Evolutionary conservation across 2,113 vertebrate species (phyloP), one percentile per base, ranked within the genome.

Genomic region (Heteronetta atricapilla): DNA sequence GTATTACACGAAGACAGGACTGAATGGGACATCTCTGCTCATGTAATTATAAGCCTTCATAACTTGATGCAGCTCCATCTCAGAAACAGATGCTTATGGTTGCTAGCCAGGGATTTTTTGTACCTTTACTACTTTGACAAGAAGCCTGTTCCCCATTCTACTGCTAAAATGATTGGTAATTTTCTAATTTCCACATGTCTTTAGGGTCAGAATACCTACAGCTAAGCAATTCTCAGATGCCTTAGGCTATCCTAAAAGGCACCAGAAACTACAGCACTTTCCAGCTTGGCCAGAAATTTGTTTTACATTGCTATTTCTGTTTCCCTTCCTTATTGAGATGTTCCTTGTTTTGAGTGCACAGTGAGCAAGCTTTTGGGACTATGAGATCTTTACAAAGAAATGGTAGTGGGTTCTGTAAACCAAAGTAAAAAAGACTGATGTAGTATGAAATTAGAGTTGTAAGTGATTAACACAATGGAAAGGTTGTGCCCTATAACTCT

Each of bases 381-480:
- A 22, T 31, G 33, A 69, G 55, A 85, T 81, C 93, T 97, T 91
- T 21, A 88, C 79, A 95, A 59, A 46, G n/a, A 91, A 46, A 83
- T 21, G 86, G 52, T 42, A 85, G 83, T 86, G 82, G 48, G 33
- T 28, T 95, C 60, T 96, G 60, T 79, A 44, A 95, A 63, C 69
- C 79, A 19, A 15, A 77, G 67, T 89, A 64, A 48, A 97, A 96
- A 94, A 46, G 92, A 82, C 89, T 88, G 94, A 79, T 90, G 83
- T 93, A 96, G 82, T 97, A 90, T 97, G 96, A 97, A 97, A 97
- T 98, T 96, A 89, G 81, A 93, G 75, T 90, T 95, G 85, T 81
- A 97, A 97, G 91, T 95, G 92, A 98, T 98, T 97, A 98, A 95
- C 74, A 96, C 94, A 96, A 94, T 87, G 83, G 86, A 96, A 97